Evolutionary conservation across 1,140 invertebrate species (phyloP).

Genomic region (Luehdorfia chinensis): DNA sequence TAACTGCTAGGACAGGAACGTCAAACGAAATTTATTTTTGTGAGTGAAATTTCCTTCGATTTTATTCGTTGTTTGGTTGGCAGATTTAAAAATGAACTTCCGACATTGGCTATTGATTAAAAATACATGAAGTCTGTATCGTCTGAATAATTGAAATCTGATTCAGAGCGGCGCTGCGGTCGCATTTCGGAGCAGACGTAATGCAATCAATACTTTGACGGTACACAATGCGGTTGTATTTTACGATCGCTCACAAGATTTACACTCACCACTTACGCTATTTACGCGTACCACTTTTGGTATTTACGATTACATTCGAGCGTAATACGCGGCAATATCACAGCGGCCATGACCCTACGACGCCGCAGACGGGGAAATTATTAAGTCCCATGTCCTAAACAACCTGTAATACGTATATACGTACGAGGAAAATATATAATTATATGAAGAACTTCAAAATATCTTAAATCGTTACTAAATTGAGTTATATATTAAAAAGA

Average conservation of each 20-base stretch:
- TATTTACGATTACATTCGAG: conserved; percentile 58
- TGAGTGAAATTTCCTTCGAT: conserved; percentile 36
- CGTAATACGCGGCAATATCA: conserved; percentile 37
- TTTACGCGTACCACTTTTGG: conserved; percentile 45
- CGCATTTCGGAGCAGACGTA: conserved; percentile 40
- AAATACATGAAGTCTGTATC: conserved; percentile 39
- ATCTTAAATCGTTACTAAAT: no score
- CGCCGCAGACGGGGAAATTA: conserved; percentile 6
- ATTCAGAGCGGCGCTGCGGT: conserved; percentile 37
- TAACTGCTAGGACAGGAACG: conserved; percentile 60
- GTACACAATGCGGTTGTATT: conserved; percentile 47
- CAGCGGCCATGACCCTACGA: conserved; percentile 33
- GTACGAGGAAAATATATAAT: no score
- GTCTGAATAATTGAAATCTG: conserved; percentile 51
- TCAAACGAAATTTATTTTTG: conserved; percentile 63
- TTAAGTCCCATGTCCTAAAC: conserved; percentile 7
- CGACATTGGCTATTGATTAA: conserved; percentile 32
- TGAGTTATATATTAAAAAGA: no score
- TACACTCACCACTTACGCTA: conserved; percentile 43
- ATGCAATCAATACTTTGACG: conserved; percentile 64
- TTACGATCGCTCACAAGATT: conserved; percentile 55
- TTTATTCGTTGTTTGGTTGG: conserved; percentile 16
- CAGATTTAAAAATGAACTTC: conserved; percentile 19
- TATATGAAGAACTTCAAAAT: no score
- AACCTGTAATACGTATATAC: no score